Evolutionary conservation across 2,797 vertebrate genomes (phyloP), one percentile per base, ranked within the genome.

Genomic region (Selene dorsalis): DNA sequence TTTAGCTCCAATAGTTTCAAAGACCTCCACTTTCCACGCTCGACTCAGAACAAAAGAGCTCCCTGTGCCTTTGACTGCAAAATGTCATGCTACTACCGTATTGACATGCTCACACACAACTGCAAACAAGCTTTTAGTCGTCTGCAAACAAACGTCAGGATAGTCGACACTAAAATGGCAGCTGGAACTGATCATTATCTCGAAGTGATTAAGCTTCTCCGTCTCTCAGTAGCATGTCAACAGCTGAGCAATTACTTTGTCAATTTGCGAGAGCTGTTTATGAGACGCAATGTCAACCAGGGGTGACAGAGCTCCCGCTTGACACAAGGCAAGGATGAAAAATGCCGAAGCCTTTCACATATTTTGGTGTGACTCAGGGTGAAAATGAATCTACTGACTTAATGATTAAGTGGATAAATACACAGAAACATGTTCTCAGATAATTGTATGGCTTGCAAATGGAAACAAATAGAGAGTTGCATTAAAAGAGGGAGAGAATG

Each of bases 161-260:
- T 75, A 69, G 87, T 88, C 57, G 45, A 79, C 82, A 84, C n/a
- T 53, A 82, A 84, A 88, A 89, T 83, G 82, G 85, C 87, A 87
- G 83, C 88, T 82, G 81, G 81, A 89, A 79, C 81, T 65, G 88
- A 92, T 94, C 84, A 80, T 87, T 91, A 93, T 93, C 90, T 77
- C 50, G 73, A 89, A 76, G 83, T 91, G 89, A 92, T 92, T 89
- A 91, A 87, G 79, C 69, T 52, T 70, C 77, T 73, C 79, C 47
- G 56, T 73, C 78, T 85, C 79, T 86, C 80, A 32, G 63, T 61
- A 48, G 82, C 78, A 64, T 84, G 88, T 92, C 87, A 86, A 77
- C 84, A 73, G 74, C 74, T 75, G 80, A 89, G 92, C 90, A 93
- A 93, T 94, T 93, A 92, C 69, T 82, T 68, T 85, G 78, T 91